These are phyloP conservation scores for Ceratina australensis DNA, from an alignment of 1,140 invertebrate genomes.

Conservation along the genomic window DNA sequence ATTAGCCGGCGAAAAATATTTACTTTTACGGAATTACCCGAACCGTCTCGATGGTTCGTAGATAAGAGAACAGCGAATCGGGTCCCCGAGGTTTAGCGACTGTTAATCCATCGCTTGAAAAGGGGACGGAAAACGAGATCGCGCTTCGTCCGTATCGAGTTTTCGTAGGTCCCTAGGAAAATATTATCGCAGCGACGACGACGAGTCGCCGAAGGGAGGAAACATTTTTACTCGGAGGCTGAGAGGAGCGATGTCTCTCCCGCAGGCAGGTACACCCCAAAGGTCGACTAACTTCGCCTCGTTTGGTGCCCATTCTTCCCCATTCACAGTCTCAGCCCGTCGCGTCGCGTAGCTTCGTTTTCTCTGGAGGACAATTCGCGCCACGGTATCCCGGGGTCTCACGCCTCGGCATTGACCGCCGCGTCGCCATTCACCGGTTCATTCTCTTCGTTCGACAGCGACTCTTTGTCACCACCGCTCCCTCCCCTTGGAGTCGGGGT, in stretches of 20 bases:
- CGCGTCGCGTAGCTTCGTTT: constrained; percentile 34
- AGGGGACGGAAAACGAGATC: constrained; percentile 37
- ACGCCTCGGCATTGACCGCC: constrained; percentile 63
- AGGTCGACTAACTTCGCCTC: constrained; percentile 59
- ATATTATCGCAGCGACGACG: constrained; percentile 54
- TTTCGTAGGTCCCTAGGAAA: constrained; percentile 58
- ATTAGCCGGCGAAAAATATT: constrained; percentile 29
- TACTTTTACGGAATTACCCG: constrained; percentile 13
- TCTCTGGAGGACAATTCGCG: constrained; percentile 59
- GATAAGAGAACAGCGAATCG: background rate
- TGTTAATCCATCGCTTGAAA: constrained; percentile 21
- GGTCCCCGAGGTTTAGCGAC: background rate
- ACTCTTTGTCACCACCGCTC: constrained; percentile 62
- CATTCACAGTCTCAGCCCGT: constrained; percentile 48
- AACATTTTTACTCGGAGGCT: constrained; percentile 44
- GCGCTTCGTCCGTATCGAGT: constrained; percentile 39
- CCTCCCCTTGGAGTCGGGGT: constrained; percentile 7
- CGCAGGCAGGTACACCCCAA: constrained; percentile 38
- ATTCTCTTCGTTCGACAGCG: constrained; percentile 64
- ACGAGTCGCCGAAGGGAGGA: background rate
- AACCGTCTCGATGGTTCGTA: no score
- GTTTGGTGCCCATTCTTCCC: constrained; percentile 61
- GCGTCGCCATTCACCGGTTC: constrained; percentile 54
- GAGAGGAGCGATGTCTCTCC: constrained; percentile 27
- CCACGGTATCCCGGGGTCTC: constrained; percentile 55